phyloP scores from a whole-genome alignment of 2,113 vertebrate genomes.

The Nothobranchius furzeri region DNA sequence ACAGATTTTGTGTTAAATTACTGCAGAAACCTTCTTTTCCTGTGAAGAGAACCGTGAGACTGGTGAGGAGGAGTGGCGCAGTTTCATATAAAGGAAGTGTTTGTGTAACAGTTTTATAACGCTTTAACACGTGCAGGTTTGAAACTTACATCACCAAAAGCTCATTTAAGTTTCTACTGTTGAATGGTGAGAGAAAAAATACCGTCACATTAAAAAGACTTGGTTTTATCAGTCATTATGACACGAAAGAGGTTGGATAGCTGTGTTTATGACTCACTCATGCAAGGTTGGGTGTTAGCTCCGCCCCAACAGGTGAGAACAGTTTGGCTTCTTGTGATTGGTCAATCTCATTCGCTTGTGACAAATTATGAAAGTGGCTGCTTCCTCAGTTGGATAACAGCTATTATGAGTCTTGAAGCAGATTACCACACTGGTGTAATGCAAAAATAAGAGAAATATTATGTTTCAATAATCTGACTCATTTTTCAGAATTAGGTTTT shows the following conservation, averaged over 20 bases:
- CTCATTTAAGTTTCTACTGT: neutral
- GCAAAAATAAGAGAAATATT: too few relatives aligned
- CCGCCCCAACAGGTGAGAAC: conserved; percentile 1
- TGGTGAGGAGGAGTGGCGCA: too few relatives aligned
- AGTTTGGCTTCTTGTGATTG: neutral
- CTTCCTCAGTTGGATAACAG: neutral
- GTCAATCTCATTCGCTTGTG: neutral
- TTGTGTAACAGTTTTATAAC: conserved; percentile 58
- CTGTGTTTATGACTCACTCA: conserved; percentile 7
- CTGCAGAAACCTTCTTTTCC: too few relatives aligned
- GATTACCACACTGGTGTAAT: too few relatives aligned
- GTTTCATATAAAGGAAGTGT: too few relatives aligned
- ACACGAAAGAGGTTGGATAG: conserved; percentile 42
- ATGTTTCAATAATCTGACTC: too few relatives aligned
- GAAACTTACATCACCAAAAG: neutral
- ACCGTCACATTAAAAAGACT: neutral
- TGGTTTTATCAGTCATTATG: conserved; percentile 11
- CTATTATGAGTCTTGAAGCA: too few relatives aligned
- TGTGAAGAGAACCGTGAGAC: neutral
- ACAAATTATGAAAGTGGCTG: neutral
- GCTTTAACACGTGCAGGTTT: conserved; percentile 30
- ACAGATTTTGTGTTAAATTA: too few relatives aligned
- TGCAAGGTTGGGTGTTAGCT: conserved; percentile 4
- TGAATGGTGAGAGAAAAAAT: neutral
- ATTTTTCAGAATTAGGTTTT: too few relatives aligned